Base-by-base conservation (phyloP, 2,888 invertebrate genomes). In the Nomada ferruginata region DNA sequence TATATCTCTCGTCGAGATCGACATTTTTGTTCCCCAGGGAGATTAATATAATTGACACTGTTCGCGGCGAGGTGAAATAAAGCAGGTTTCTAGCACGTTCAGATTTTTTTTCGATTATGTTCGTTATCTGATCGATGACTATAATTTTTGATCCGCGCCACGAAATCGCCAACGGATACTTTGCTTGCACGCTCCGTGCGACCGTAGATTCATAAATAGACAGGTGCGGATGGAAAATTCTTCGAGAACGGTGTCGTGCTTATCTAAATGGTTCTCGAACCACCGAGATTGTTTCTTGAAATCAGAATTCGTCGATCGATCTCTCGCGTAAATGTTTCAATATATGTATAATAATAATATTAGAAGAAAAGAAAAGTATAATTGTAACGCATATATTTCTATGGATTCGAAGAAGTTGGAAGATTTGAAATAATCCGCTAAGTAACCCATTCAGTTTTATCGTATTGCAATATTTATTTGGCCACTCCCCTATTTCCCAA, bases 91-190 rank as follows among this genome's bases (percentile, higher is more conserved):
- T 52, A 53, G 44, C 20, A 23, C 18, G n/a, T 44, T 60, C 42
- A 4, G 2, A 15, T 36, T 23, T 36, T 36, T 18, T 1, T 10
- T 1, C 57, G 11, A 10, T 60, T 10, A 7, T 13, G 20, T 1
- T 15, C 18, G 55, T 36, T 70, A 78, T 79, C 70, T 23, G n/a
- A 13, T n/a, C 47, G n/a, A 60, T 53, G 53, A 79, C 36, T 47
- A 61, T 61, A 77, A 74, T 52, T 47, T 7, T 23, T 13, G 15
- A 29, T 68, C n/a, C 10, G 4, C 7, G 1, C 4, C 20, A 2
- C 36, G 15, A n/a, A 53, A 64, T 36, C 36, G 36, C 36, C 36
- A 7, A 36, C 36, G 36, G 36, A 36, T 36, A 26, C 26, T 29
- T 3, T 13, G 18, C 4, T 9, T 44, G 20, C 59, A 29, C 18